Conservation (phyloP, 1,140 invertebrate species). For the Hypsibius dujardini region DNA sequence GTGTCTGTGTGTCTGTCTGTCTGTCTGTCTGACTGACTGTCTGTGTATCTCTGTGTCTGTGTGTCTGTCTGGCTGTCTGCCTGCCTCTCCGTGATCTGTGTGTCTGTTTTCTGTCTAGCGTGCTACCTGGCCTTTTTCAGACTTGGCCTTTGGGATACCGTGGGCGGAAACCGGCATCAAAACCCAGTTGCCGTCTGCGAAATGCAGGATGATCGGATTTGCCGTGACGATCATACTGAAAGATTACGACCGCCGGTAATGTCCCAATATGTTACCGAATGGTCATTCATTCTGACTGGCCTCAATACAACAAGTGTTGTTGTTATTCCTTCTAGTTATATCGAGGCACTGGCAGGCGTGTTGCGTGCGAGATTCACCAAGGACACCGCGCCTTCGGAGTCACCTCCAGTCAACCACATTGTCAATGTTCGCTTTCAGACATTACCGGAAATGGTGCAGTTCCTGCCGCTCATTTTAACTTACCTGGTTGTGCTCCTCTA, state of each 20-base stretch:
- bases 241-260: slow-evolving; percentile 46
- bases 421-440: slow-evolving; percentile 65
- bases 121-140: slow-evolving; percentile 34
- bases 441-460: slow-evolving; percentile 65
- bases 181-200: slow-evolving; percentile 56
- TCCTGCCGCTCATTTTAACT: slow-evolving; percentile 60
- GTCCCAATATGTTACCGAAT: slow-evolving; percentile 26
- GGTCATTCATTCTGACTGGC: too few relatives aligned
- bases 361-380: too few relatives aligned
- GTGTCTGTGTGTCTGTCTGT: too few relatives aligned
- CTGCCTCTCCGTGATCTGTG: too few relatives aligned
- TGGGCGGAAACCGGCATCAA: slow-evolving; percentile 73
- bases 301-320: too few relatives aligned
- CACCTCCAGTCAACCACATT: slow-evolving; percentile 34
- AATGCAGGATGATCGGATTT: slow-evolving; percentile 67
- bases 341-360: too few relatives aligned
- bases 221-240: slow-evolving; percentile 70
- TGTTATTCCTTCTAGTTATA: too few relatives aligned
- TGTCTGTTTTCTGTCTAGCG: too few relatives aligned
- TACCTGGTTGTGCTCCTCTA: slow-evolving; percentile 73
- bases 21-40: too few relatives aligned
- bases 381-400: too few relatives aligned
- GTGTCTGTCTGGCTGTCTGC: too few relatives aligned
- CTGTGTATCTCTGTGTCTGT: too few relatives aligned
- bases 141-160: slow-evolving; percentile 76